These are phyloP conservation scores for Macroglossus sobrinus DNA, from an alignment of 2,113 vertebrate genomes.

Conservation along the genomic window DNA sequence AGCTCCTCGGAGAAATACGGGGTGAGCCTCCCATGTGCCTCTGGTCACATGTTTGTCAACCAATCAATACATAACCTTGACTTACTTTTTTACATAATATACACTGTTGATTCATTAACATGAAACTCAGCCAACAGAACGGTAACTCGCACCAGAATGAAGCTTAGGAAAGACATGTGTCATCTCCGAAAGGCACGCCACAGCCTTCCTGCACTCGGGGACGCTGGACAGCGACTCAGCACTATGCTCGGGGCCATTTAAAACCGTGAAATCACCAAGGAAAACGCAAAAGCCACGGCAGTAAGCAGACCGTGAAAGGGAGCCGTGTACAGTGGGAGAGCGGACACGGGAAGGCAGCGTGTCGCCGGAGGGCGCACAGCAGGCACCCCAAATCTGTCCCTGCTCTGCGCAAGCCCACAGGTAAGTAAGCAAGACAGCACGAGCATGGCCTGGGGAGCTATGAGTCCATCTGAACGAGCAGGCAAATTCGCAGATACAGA, in stretches of 20 bases:
- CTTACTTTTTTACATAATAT: background rate
- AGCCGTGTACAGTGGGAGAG: too few relatives aligned
- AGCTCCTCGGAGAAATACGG: accelerated
- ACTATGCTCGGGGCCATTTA: background rate
- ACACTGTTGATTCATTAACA: background rate
- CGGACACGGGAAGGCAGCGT: accelerated
- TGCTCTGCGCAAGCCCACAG: background rate
- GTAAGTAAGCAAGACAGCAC: background rate
- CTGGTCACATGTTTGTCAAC: background rate
- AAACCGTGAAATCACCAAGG: background rate
- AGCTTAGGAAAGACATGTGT: accelerated
- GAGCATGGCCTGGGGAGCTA: background rate
- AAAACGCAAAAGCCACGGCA: too few relatives aligned
- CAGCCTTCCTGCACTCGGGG: accelerated
- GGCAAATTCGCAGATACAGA: background rate
- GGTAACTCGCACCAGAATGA: accelerated
- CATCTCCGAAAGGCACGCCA: accelerated
- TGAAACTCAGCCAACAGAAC: background rate
- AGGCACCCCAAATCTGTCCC: too few relatives aligned
- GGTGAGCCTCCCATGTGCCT: background rate
- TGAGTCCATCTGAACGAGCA: background rate
- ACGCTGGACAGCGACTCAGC: background rate
- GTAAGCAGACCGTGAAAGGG: accelerated
- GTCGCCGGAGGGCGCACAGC: accelerated
- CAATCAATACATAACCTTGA: accelerated